These are phyloP conservation scores for Brevimyrus niger DNA, from an alignment of 2,113 vertebrate genomes.

Conservation along the genomic window DNA sequence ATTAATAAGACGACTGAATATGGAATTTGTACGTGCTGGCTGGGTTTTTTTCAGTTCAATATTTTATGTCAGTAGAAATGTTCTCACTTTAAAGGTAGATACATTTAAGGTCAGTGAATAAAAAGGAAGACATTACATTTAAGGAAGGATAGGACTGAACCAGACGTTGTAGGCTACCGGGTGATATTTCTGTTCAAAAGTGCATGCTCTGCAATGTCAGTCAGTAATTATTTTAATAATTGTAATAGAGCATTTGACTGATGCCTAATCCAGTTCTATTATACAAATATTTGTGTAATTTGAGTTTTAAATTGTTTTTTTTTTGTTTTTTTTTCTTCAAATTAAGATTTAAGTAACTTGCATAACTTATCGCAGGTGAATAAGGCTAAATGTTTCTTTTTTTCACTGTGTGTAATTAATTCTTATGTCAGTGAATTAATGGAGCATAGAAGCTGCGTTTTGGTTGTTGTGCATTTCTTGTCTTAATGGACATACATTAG, in stretches of 20 bases:
- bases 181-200: not conserved
- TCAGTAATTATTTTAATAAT: slow-evolving; percentile 9
- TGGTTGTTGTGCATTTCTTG: slow-evolving; percentile 37
- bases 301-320: slow-evolving; percentile 15
- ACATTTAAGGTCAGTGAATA: not conserved
- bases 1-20: not conserved
- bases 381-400: not conserved
- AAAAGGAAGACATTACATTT: not conserved
- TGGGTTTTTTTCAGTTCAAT: not conserved
- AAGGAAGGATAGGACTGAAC: not conserved
- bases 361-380: slow-evolving; percentile 7
- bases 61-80: not conserved
- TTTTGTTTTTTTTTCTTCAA: not conserved
- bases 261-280: not conserved
- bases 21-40: not conserved
- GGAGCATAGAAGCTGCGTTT: slow-evolving; percentile 25
- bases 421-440: slow-evolving; percentile 19
- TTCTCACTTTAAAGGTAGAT: not conserved
- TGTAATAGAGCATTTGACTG: slow-evolving; percentile 20
- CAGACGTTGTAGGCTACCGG: not conserved
- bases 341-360: not conserved
- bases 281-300: slow-evolving; percentile 3
- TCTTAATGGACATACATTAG: slow-evolving; percentile 23
- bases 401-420: slow-evolving; percentile 31
- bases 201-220: slow-evolving; percentile 30